phyloP scores from a whole-genome alignment of 2,113 vertebrate species.

The Vimba vimba region DNA sequence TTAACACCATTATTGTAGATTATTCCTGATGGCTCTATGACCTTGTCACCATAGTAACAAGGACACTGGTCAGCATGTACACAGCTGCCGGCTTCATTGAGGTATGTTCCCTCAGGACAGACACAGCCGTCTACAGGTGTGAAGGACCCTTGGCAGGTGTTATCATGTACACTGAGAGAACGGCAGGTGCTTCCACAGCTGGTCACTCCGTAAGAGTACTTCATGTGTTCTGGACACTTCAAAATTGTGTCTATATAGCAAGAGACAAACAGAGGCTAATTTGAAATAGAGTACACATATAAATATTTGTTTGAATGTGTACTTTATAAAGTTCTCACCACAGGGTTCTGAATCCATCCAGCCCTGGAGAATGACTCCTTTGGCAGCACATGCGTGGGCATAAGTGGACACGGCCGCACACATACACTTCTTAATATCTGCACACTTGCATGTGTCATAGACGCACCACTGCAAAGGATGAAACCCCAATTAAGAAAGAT shows the following conservation, averaged over 20 bases:
- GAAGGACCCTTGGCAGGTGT: conserved; percentile 77
- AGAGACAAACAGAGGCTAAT: no score
- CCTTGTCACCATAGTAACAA: conserved; percentile 72
- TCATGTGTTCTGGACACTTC: conserved; percentile 80
- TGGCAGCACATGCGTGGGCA: no score
- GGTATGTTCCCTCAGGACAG: conserved; percentile 81
- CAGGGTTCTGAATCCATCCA: no score
- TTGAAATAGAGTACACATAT: no score
- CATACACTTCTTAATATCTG: no score
- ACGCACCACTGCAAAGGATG: no score
- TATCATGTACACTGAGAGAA: conserved; percentile 79
- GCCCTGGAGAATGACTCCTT: no score
- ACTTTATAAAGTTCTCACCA: conserved; percentile 65
- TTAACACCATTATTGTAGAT: conserved; percentile 66
- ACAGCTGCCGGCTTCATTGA: conserved; percentile 71
- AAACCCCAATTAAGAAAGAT: no score
- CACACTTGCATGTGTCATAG: no score
- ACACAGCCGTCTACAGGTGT: conserved; percentile 87
- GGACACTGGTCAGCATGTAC: conserved; percentile 57
- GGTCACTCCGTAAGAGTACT: conserved; percentile 74
- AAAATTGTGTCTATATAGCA: neutral
- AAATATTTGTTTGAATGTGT: neutral
- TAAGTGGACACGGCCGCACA: no score
- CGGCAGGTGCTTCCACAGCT: conserved; percentile 84
- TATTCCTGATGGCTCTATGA: conserved; percentile 65